Evolutionary conservation across 2,797 vertebrate species (phyloP), one percentile per base, ranked within the genome.

Genomic region (Sciaenops ocellatus): DNA sequence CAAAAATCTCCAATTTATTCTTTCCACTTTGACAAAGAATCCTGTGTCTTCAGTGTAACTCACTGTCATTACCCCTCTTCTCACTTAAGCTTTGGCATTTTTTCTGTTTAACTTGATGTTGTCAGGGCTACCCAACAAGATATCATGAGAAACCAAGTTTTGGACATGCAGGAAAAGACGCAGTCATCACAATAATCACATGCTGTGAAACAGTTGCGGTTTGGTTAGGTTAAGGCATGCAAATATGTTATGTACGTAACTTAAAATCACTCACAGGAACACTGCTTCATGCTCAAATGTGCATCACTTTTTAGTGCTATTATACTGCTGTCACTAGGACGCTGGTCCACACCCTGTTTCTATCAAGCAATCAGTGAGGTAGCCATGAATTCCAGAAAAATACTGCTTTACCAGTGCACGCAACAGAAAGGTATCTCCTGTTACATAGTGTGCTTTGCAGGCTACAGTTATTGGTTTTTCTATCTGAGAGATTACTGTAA

Each of bases 1-100:
- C 78, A 87, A 51, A 78, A 52, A 30, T 24, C 51, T 73, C 24
- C n/a, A 50, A 69, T 83, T 75, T 54, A 67, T 87, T 60, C 70
- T 73, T 69, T 73, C 57, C 41, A 73, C 44, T 64, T 56, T 72
- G 50, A 77, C 84, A 82, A 69, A 76, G 69, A 63, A 51, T 68
- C 17, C 48, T 48, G n/a, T 87, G 75, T 69, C 42, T 26, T 54
- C 41, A 59, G 28, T 1, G 3, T 57, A 26, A 38, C 22, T 56
- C 20, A 30, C 44, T 73, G 69, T 59, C 56, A 70, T 44, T 41
- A 41, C 42, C 13, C 47, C 38, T 1, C 41, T 26, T 46, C 38
- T 41, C 30, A 50, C 52, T 48, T 41, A 44, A 22, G 2, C 20
- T 44, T 55, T 46, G 16, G 6, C 10, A 34, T 20, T 63, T 50